Base-by-base conservation (phyloP, 2,113 vertebrate species). In the Actenoides hombroni region DNA sequence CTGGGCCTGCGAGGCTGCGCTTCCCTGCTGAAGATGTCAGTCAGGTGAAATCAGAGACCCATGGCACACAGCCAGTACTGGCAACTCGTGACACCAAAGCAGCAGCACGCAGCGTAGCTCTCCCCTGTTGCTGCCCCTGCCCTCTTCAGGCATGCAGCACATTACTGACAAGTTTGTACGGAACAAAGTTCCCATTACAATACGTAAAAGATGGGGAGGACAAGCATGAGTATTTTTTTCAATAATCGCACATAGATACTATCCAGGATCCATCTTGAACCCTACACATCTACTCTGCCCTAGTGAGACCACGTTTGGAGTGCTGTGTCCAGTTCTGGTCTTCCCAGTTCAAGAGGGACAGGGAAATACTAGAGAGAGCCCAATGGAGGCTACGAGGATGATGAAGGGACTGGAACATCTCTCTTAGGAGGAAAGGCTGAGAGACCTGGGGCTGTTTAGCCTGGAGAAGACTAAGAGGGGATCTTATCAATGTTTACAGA, bases 101-200 rank as follows among this genome's bases (percentile, higher is more conserved):
- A 75, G 54, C n/a, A 44, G 16, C 31, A 68, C 21, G 25, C 56
- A 31, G 65, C 0, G 0, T 2, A 21, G 31, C 31, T 40, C 16
- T 49, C 37, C 37, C 28, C 59, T 44, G 0, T 18, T 70, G 35
- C 56, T 68, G 46, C 23, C 21, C 11, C 40, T 61, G 63, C 49
- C 33, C 37, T 77, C 39, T 70, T 33, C 64, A 67, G 33, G 48
- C n/a, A 42, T 29, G 46, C 25, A 79, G 60, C 29, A 9, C 3
- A 7, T n/a, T 15, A 78, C 75, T 84, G 56, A 54, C 19, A 28
- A 18, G 13, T 63, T 67, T 16, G 6, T 15, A 29, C 5, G 26
- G 26, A 49, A 18, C 29, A 92, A 74, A 86, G 5, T 63, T 88
- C 46, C 56, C 28, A 26, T 23, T 18, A 10, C 42, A 35, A 68